Base-by-base conservation (phyloP, 2,888 invertebrate genomes). In the Oscheius sp. region DNA sequence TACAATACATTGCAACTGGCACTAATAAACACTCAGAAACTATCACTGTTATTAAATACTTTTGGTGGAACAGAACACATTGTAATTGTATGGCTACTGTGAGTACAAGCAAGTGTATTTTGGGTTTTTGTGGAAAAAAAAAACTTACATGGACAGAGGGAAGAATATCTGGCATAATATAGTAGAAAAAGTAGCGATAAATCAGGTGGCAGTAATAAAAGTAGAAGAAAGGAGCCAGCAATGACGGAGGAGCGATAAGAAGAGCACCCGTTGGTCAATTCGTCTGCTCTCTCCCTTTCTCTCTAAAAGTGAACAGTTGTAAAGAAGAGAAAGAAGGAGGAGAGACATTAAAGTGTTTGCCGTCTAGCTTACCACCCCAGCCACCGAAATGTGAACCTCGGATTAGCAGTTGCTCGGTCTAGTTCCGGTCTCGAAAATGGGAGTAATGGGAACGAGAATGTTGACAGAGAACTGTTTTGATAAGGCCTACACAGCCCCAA, bases 121-220 rank as follows among this genome's bases (percentile, higher is more conserved):
- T 21, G 21, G 0, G 21, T 21, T 21, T 21, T 21, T 21, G 21
- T 21, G 21, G 21, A 21, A 21, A 21, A 66, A 21, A 66, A 66
- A 33, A 32, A 66, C 66, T 51, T 35, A 66, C 66, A 35, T 66
- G 66, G 53, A 66, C 55, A 37, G 68, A 55, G 37, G 68, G 68
- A n/a, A 68, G 13, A 29, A 55, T 13, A 13, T 68, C 68, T 55
- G n/a, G 47, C 63, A 63, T 63, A 48, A 48, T 47, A 35, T 53
- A 32, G 21, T 32, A 35, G 37, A 33, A 21, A 21, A 10, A 51
- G 13, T 10, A 51, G 68, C 42, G 55, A 55, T 68, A 68, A 68
- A 68, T 68, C 68, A 68, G 68, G 55, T 68, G 68, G 55, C 37
- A 55, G 53, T 55, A 68, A 55, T 55, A 68, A 68, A 65, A 65